A percentile compares a stretch with the other conserved stretches of the same genome.
Conservation (phyloP, 2,888 invertebrate species). For the Orthosia cruda region DNA sequence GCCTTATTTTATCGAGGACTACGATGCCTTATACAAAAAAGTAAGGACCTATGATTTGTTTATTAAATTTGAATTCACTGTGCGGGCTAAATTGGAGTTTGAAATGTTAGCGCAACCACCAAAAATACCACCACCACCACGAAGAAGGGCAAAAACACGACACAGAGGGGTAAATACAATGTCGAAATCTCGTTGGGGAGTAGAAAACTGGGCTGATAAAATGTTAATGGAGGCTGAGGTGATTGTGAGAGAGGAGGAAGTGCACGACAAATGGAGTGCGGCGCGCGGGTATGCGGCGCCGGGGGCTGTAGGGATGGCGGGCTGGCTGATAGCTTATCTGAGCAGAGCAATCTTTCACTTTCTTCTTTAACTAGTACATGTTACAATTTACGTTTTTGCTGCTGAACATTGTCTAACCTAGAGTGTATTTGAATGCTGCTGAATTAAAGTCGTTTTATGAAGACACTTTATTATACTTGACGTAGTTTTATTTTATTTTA, state of each 20-base stretch:
- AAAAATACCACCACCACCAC: too few relatives aligned
- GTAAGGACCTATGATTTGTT: slow-evolving; percentile 22
- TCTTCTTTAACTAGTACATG: not conserved
- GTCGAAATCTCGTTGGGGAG: not conserved
- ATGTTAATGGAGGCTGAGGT: not conserved
- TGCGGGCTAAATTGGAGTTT: slow-evolving; percentile 9
- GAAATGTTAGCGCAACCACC: not conserved
- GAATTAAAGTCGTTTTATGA: not conserved
- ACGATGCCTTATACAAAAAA: not conserved
- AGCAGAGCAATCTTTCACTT: not conserved
- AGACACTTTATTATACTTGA: too few relatives aligned
- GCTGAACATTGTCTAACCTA: too few relatives aligned
- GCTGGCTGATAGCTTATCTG: not conserved
- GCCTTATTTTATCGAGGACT: accelerated
- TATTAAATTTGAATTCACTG: slow-evolving; percentile 11
- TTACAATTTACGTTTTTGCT: not conserved
- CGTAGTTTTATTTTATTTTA: too few relatives aligned
- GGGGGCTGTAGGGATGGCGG: not conserved
- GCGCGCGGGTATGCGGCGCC: not conserved
- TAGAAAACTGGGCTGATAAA: not conserved
- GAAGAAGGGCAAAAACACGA: not conserved
- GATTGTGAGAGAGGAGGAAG: not conserved
- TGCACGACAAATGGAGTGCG: not conserved
- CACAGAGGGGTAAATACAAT: not conserved
- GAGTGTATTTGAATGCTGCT: too few relatives aligned